Evolutionary conservation across 2,797 vertebrate genomes (phyloP).

Genomic region (Anableps anableps): DNA sequence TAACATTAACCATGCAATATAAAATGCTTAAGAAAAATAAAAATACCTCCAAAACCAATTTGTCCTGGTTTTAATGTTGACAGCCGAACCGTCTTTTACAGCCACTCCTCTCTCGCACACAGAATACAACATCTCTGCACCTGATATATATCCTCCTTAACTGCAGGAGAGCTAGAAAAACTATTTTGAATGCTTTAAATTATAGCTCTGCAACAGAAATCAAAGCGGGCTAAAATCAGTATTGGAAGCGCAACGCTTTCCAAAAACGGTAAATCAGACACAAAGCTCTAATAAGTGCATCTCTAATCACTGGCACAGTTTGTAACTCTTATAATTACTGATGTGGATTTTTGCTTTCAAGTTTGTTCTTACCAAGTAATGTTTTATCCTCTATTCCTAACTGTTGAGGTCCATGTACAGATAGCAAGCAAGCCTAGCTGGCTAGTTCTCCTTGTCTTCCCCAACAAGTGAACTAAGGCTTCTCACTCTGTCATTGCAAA

Average conservation of each 20-base stretch:
- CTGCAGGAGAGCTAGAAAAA: not conserved
- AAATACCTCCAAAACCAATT: not conserved
- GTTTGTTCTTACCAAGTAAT: not conserved
- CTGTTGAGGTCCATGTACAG: not conserved
- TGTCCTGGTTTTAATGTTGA: not conserved
- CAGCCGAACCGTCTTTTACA: not conserved
- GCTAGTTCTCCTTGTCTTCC: slow-evolving; percentile 29
- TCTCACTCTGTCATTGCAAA: slow-evolving; percentile 63
- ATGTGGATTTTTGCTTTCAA: not conserved
- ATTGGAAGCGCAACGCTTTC: not conserved
- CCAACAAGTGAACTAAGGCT: slow-evolving; percentile 56
- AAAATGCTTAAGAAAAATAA: not conserved
- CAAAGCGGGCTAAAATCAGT: not conserved
- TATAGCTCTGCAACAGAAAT: not conserved
- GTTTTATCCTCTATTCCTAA: not conserved
- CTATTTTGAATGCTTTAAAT: not conserved
- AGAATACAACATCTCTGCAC: too few species aligned
- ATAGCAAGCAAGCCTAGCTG: slow-evolving; percentile 5
- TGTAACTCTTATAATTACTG: not conserved
- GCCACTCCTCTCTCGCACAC: not conserved
- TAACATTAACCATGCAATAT: not conserved
- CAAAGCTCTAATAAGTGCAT: not conserved
- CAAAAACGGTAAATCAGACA: not conserved
- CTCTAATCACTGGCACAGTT: not conserved
- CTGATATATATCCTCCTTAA: too few species aligned